Evolutionary conservation across 1,140 invertebrate genomes (phyloP), one percentile per base, ranked within the genome.

Genomic region (Dendroctonus valens): DNA sequence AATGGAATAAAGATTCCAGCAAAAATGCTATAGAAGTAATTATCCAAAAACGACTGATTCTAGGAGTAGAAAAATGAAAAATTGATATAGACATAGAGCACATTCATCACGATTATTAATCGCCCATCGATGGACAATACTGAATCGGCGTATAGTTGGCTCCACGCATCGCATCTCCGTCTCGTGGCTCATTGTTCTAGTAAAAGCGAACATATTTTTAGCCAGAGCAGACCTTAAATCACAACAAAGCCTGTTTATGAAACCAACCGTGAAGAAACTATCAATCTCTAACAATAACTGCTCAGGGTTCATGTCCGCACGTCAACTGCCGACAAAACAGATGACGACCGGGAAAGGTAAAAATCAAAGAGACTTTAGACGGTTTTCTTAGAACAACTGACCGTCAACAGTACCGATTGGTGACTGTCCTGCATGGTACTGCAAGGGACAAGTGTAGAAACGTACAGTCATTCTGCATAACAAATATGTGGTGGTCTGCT

Each of bases 331-430:
- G 59, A 64, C 51, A 51, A 53, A 65, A 59, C 63, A 65, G 55
- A 65, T 59, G 63, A 65, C 55, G 63, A 58, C 5, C 54, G 54
- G 51, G 53, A 58, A 59, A 59, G 44, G 53, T 65, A 65, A 65
- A 65, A 65, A 65, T 65, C 63, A 50, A 59, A 54, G n/a, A 55
- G 50, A 26, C 59, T 15, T 12, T 12, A 65, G 60, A 64, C 61
- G 61, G 51, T 39, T 57, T 65, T 65, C 63, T 59, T 42, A 51
- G 63, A 65, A 65, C 48, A 65, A 65, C 42, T 63, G 60, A 63
- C 51, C 41, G 49, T 49, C 52, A 49, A 61, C 59, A 52, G n/a
- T 61, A 40, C 48, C 6, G 59, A 61, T 61, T 61, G 49, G 59
- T 63, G 42, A 63, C 53, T 63, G 60, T 63, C 53, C 60, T 54